Evolutionary conservation across 2,888 invertebrate genomes (phyloP).

Genomic region (Pantelozetes paolii): DNA sequence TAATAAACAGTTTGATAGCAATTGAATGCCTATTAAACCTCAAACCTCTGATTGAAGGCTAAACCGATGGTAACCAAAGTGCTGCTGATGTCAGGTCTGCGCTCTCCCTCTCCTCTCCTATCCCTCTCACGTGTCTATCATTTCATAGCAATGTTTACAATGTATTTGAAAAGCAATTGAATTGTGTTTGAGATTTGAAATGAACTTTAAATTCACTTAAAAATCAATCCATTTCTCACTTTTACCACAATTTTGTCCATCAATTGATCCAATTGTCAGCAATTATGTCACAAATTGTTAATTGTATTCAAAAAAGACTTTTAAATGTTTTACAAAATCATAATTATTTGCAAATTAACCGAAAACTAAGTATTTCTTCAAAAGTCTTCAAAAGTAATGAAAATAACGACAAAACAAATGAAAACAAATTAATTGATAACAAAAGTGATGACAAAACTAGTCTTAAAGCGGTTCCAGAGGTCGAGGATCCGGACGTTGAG

Average conservation of each 20-base stretch:
- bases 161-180: background rate
- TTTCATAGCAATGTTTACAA: conserved; percentile 9
- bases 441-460: conserved; percentile 16
- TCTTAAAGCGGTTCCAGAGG: background rate
- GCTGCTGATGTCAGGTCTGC: conserved; percentile 20
- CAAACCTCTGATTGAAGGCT: conserved; percentile 23
- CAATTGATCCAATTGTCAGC: too few species aligned
- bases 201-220: too few species aligned
- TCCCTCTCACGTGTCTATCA: conserved; percentile 19
- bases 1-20: conserved; percentile 10
- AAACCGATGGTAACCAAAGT: conserved; percentile 12
- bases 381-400: background rate
- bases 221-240: too few species aligned
- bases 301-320: background rate
- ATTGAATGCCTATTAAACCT: background rate
- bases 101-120: conserved; percentile 1
- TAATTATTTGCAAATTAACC: background rate
- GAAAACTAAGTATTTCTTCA: background rate
- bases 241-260: too few species aligned
- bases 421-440: background rate
- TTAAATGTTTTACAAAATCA: background rate
- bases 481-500: background rate
- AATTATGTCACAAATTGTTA: background rate
- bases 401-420: conserved; percentile 10
- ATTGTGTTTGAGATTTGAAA: too few species aligned